Evolutionary conservation across 2,797 vertebrate species (phyloP).

Genomic region (Hybognathus amarus): DNA sequence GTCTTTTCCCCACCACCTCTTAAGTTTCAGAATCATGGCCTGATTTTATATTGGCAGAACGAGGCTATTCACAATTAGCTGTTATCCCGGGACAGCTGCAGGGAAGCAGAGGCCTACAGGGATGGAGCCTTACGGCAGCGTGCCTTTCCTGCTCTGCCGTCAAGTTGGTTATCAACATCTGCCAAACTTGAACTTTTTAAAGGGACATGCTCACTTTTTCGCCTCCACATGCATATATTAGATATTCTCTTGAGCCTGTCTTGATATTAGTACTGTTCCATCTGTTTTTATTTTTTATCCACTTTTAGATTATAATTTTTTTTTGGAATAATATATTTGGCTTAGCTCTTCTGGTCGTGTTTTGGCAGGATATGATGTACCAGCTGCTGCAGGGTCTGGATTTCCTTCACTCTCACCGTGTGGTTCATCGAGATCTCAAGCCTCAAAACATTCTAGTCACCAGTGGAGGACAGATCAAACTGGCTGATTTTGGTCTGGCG

Average conservation of each 20-base stretch:
- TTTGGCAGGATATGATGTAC: slow-evolving; percentile 95
- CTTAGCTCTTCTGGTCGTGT: slow-evolving; percentile 53
- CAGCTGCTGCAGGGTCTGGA: slow-evolving; percentile 96
- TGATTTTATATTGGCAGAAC: slow-evolving; percentile 68
- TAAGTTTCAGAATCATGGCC: slow-evolving; percentile 45
- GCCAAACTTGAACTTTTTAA: slow-evolving; percentile 79
- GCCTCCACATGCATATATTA: slow-evolving; percentile 33
- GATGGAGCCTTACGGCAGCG: slow-evolving; percentile 69
- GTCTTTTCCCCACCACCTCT: background rate
- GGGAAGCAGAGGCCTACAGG: slow-evolving; percentile 72
- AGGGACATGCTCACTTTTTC: slow-evolving; percentile 66
- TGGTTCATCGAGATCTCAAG: slow-evolving; percentile 97
- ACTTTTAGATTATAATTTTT: slow-evolving; percentile 15
- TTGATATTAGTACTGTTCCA: background rate
- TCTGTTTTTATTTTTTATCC: background rate
- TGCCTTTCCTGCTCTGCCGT: slow-evolving; percentile 70
- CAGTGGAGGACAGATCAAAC: slow-evolving; percentile 94
- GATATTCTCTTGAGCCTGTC: slow-evolving; percentile 10
- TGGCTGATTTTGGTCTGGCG: slow-evolving; percentile 97
- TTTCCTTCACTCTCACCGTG: slow-evolving; percentile 97
- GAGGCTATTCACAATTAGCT: slow-evolving; percentile 80
- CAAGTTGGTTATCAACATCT: slow-evolving; percentile 85
- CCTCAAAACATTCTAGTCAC: slow-evolving; percentile 99
- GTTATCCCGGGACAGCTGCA: slow-evolving; percentile 82
- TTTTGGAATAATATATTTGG: background rate